These are phyloP conservation scores for Orthosia incerta DNA, from an alignment of 2,888 invertebrate species.

Conservation along the genomic window DNA sequence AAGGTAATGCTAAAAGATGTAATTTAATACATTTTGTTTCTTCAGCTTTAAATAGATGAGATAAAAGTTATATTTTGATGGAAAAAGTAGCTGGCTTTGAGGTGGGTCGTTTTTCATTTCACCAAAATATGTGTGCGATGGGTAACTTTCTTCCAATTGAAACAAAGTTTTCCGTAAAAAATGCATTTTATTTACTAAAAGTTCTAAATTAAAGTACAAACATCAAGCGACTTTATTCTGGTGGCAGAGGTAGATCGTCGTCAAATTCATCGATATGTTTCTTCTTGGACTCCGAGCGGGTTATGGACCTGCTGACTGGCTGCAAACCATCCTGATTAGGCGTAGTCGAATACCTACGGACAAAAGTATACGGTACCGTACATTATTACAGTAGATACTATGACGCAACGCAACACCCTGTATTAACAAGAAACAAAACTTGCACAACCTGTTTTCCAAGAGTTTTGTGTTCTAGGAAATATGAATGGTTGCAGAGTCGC, in stretches of 20 bases:
- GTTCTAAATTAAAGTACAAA: slow-evolving; percentile 12
- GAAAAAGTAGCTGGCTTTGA: too few species aligned
- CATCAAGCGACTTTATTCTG: slow-evolving; percentile 75
- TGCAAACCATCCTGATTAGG: slow-evolving; percentile 74
- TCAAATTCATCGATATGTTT: slow-evolving; percentile 81
- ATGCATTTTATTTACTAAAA: slow-evolving; percentile 37
- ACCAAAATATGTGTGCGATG: too few species aligned
- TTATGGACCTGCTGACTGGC: slow-evolving; percentile 72
- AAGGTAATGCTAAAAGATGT: too few species aligned
- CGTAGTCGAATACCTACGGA: slow-evolving; percentile 68
- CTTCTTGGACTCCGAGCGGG: slow-evolving; percentile 75
- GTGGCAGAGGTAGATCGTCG: slow-evolving; percentile 87
- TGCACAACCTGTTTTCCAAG: background rate
- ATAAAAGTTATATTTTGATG: too few species aligned
- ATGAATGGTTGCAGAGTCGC: background rate
- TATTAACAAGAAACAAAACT: background rate
- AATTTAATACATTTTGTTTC: too few species aligned
- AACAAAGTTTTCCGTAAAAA: slow-evolving; percentile 18
- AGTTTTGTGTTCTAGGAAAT: background rate
- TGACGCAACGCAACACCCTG: background rate
- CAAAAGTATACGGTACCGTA: slow-evolving; percentile 9
- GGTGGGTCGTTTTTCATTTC: too few species aligned
- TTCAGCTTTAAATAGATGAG: too few species aligned
- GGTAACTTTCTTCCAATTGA: background rate
- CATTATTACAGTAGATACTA: background rate